These are phyloP conservation scores for Spatulosminthurus flaviceps DNA, from an alignment of 2,888 invertebrate genomes.

Conservation along the genomic window DNA sequence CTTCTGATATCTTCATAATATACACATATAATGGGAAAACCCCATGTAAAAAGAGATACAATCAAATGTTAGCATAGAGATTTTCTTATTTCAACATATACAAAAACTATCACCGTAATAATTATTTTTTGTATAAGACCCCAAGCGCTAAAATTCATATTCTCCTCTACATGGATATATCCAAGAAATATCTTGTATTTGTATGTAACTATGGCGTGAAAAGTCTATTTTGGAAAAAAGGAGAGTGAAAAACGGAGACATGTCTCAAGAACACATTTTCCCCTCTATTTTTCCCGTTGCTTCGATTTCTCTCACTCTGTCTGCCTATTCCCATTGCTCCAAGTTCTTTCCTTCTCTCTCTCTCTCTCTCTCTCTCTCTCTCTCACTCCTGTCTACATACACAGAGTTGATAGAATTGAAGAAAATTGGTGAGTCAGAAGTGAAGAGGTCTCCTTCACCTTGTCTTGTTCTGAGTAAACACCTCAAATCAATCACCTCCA, in stretches of 20 bases:
- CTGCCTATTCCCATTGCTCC: constrained; percentile 2
- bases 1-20: too few relatives aligned
- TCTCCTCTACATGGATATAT: too few relatives aligned
- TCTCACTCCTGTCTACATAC: neutral
- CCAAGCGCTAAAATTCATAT: too few relatives aligned
- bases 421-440: constrained; percentile 41
- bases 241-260: neutral
- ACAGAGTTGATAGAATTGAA: constrained; percentile 30
- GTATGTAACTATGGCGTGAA: too few relatives aligned
- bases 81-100: too few relatives aligned
- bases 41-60: too few relatives aligned
- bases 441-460: constrained; percentile 43
- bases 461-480: constrained; percentile 39
- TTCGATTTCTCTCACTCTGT: neutral
- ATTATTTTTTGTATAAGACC: too few relatives aligned
- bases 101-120: too few relatives aligned
- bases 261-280: constrained; percentile 35
- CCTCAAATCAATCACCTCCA: constrained; percentile 45
- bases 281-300: constrained; percentile 4
- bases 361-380: neutral
- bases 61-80: too few relatives aligned
- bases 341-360: neutral
- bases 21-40: too few relatives aligned
- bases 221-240: neutral
- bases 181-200: too few relatives aligned